A percentile compares a stretch with the other conserved stretches of the same genome.
These are phyloP conservation scores for Serrognathus titanus DNA, from an alignment of 2,888 invertebrate species.

Conservation along the genomic window DNA sequence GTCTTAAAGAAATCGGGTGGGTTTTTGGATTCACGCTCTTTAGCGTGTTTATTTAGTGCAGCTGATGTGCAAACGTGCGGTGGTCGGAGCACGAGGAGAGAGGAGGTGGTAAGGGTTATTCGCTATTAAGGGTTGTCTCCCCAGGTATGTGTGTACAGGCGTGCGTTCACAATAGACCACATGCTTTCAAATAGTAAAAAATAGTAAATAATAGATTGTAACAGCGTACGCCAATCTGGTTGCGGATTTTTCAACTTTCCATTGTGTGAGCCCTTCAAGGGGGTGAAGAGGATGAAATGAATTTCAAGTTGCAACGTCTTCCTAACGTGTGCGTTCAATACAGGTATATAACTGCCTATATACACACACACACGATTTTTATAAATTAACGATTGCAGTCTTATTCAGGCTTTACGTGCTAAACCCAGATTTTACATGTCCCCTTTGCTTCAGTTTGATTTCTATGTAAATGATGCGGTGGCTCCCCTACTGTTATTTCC, in stretches of 20 bases:
- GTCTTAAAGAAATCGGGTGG: constrained; percentile 28
- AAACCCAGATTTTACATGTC: too few species aligned
- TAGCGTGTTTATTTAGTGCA: constrained; percentile 33
- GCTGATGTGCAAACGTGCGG: constrained; percentile 42
- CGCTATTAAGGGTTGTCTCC: constrained; percentile 25
- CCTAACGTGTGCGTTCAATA: too few species aligned
- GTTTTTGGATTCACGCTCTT: constrained; percentile 28
- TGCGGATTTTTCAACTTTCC: constrained; percentile 9
- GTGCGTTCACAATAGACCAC: constrained; percentile 23
- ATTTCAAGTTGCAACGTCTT: too few species aligned
- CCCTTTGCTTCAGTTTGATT: too few species aligned
- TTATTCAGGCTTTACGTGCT: too few species aligned
- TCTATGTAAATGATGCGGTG: too few species aligned
- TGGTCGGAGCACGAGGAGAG: constrained; percentile 23
- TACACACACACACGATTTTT: too few species aligned
- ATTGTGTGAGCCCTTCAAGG: constrained; percentile 3
- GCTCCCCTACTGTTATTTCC: too few species aligned
- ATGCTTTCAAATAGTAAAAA: constrained; percentile 22
- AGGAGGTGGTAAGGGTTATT: constrained; percentile 19
- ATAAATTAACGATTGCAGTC: too few species aligned
- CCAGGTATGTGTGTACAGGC: constrained; percentile 20
- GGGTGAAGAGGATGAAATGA: too few species aligned
- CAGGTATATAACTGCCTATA: too few species aligned
- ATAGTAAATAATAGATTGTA: constrained; percentile 21
- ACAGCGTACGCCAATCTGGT: constrained; percentile 7